Evolutionary conservation across 2,797 vertebrate species (phyloP).

Genomic region (Sebastolobus altivelis): DNA sequence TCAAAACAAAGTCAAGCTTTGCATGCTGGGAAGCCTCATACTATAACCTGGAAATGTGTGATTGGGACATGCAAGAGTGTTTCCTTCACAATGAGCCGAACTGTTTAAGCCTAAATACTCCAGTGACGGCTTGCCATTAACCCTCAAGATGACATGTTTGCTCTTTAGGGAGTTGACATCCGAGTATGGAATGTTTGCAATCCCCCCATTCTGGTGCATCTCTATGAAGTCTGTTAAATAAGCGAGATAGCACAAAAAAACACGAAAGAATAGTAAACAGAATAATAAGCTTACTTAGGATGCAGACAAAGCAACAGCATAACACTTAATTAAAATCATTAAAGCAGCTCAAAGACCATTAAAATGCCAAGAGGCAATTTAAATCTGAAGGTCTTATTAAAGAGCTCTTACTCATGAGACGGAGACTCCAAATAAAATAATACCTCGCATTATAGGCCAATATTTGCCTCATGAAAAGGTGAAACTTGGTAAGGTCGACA

Average conservation of each 20-base stretch:
- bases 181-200: slow-evolving; percentile 26
- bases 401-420: not conserved
- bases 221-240: slow-evolving; percentile 7
- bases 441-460: not conserved
- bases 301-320: not conserved
- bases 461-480: not conserved
- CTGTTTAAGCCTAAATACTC: slow-evolving; percentile 22
- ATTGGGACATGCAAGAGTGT: slow-evolving; percentile 7
- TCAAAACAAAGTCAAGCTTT: slow-evolving; percentile 59
- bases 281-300: slow-evolving; percentile 18
- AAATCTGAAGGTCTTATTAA: slow-evolving; percentile 31
- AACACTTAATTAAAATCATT: slow-evolving; percentile 19
- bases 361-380: slow-evolving; percentile 19
- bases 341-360: slow-evolving; percentile 14
- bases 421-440: not conserved
- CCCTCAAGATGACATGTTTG: slow-evolving; percentile 12
- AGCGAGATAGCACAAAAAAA: slow-evolving; percentile 15
- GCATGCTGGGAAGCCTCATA: slow-evolving; percentile 19
- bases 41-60: slow-evolving; percentile 4
- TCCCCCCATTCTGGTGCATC: slow-evolving; percentile 10
- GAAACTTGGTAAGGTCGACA: not conserved
- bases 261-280: slow-evolving; percentile 8
- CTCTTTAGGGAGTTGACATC: slow-evolving; percentile 20
- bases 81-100: not conserved
- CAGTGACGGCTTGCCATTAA: slow-evolving; percentile 15